Conservation (phyloP, 2,888 invertebrate genomes). For the Melieria crassipennis region DNA sequence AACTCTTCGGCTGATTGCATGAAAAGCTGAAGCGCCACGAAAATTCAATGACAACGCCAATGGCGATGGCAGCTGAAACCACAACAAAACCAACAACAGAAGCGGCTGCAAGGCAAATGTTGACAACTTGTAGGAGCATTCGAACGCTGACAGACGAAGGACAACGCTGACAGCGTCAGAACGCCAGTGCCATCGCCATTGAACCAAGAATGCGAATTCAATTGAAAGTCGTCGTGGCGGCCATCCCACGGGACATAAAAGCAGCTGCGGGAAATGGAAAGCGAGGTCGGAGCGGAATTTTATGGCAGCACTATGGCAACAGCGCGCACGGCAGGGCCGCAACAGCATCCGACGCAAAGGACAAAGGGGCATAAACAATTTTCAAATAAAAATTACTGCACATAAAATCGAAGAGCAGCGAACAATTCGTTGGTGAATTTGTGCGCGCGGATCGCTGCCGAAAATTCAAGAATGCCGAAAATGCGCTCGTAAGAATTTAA, state of each 20-base stretch:
- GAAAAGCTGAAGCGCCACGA: conserved; percentile 23
- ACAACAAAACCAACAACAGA: too few species aligned
- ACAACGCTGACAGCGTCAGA: too few species aligned
- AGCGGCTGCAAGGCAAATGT: too few species aligned
- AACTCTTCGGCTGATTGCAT: conserved; percentile 21
- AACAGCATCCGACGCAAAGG: too few species aligned
- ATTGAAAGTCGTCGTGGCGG: neutral
- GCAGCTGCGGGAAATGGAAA: neutral
- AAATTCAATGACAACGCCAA: conserved; percentile 6
- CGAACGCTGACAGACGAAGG: too few species aligned
- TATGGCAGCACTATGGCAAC: too few species aligned
- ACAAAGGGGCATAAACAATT: too few species aligned
- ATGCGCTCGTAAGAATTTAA: too few species aligned
- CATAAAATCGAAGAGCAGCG: neutral
- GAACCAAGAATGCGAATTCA: conserved; percentile 15
- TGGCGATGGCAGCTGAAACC: neutral
- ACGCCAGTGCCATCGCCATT: too few species aligned
- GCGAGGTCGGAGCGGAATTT: neutral
- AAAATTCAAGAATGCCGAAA: too few species aligned
- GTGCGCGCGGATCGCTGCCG: neutral
- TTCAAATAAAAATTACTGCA: neutral
- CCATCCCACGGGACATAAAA: neutral
- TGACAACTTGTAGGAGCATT: too few species aligned
- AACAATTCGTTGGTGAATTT: neutral
- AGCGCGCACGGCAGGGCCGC: too few species aligned